These are phyloP conservation scores for Drosophila pullipes DNA, from an alignment of 2,888 invertebrate species.

Conservation along the genomic window DNA sequence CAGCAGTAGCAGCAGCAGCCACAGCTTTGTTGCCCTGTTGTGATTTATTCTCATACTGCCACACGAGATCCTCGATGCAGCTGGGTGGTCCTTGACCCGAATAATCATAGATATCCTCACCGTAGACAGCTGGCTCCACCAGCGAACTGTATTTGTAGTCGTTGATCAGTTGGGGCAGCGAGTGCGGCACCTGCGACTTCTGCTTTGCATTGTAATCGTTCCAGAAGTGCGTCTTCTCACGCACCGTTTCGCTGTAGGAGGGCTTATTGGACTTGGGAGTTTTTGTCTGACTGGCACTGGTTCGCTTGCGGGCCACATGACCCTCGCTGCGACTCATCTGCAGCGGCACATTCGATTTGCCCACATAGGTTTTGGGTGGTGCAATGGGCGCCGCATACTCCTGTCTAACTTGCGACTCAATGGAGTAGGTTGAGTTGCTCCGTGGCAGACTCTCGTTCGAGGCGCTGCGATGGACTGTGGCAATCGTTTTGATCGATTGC, in stretches of 20 bases:
- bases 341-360: conserved; percentile 48
- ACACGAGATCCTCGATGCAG: conserved; percentile 84
- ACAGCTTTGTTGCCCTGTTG: conserved; percentile 16
- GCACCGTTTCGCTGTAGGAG: conserved; percentile 87
- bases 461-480: conserved; percentile 53
- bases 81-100: conserved; percentile 80
- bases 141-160: conserved; percentile 89
- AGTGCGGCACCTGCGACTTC: conserved; percentile 86
- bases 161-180: conserved; percentile 86
- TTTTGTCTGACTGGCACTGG: conserved; percentile 64
- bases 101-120: conserved; percentile 64
- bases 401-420: conserved; percentile 82
- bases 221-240: conserved; percentile 90
- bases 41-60: conserved; percentile 81
- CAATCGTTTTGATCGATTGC: conserved; percentile 54
- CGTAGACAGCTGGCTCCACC: conserved; percentile 50
- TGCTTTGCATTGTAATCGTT: conserved; percentile 85
- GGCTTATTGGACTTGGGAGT: conserved; percentile 36
- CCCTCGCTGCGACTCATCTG: conserved; percentile 76
- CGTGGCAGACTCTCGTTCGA: conserved; percentile 84
- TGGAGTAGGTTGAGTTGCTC: conserved; percentile 85
- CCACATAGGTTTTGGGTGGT: conserved; percentile 65
- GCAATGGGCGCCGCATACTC: conserved; percentile 60
- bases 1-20: background rate
- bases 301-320: conserved; percentile 82